phyloP scores from a whole-genome alignment of 2,888 invertebrate species.

The Globia sparganii region DNA sequence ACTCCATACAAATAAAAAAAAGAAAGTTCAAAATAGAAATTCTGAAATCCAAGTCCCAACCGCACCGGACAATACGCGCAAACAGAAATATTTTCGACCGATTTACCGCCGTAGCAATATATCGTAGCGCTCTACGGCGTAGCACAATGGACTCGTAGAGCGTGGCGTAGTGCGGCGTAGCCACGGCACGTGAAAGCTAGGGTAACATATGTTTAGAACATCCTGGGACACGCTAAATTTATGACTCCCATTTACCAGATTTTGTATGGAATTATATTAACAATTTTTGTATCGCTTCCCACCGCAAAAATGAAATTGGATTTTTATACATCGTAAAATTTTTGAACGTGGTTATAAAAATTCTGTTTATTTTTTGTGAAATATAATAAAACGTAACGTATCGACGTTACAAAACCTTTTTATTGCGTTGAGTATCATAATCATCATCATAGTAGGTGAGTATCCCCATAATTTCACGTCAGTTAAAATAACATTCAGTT shows the following conservation, averaged over 20 bases:
- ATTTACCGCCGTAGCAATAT: conserved; percentile 72
- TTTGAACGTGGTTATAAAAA: conserved; percentile 17
- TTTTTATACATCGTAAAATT: conserved; percentile 27
- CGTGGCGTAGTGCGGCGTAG: conserved; percentile 68
- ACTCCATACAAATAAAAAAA: conserved; percentile 36
- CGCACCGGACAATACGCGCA: conserved; percentile 65
- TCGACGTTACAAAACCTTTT: no score
- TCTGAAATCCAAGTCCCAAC: conserved; percentile 59
- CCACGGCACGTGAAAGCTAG: conserved; percentile 68
- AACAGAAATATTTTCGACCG: conserved; percentile 71
- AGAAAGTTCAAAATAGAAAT: conserved; percentile 38
- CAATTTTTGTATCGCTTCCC: conserved; percentile 37
- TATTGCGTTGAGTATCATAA: background rate
- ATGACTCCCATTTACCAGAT: conserved; percentile 58
- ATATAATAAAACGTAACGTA: background rate
- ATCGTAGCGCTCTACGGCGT: conserved; percentile 74
- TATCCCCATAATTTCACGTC: background rate
- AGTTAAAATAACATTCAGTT: background rate
- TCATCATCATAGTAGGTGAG: background rate
- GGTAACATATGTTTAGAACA: conserved; percentile 62
- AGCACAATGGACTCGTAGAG: conserved; percentile 76
- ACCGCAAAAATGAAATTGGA: conserved; percentile 41
- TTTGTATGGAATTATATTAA: conserved; percentile 38
- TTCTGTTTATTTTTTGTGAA: conserved; percentile 5
- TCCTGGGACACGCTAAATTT: conserved; percentile 63